Percentiles rank a stretch among this genome's conserved stretches.
phyloP scores from a whole-genome alignment of 2,888 invertebrate species.

The Oscheius sp. region DNA sequence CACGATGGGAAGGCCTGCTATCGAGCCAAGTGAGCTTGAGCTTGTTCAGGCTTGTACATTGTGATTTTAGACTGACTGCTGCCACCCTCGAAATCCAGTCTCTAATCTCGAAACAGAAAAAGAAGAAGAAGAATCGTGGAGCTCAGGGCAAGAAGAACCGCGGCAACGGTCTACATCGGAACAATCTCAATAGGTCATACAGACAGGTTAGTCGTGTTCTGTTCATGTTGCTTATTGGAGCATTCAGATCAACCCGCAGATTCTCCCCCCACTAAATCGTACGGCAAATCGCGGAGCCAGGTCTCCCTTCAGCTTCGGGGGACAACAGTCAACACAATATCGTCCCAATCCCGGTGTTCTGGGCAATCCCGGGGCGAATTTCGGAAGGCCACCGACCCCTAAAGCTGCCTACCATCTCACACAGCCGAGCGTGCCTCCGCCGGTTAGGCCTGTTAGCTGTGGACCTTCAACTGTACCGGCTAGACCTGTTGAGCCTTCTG shows the following conservation, averaged over 20 bases:
- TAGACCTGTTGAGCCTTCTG: neutral
- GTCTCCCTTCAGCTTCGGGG: too few relatives aligned
- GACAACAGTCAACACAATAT: too few relatives aligned
- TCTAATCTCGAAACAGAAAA: conserved; percentile 19
- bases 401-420: neutral
- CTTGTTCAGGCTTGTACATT: too few relatives aligned
- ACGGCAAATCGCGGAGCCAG: neutral
- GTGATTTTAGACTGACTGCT: conserved; percentile 3
- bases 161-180: too few relatives aligned
- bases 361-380: too few relatives aligned
- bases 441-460: neutral
- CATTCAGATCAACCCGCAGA: neutral
- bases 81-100: conserved; percentile 27
- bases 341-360: too few relatives aligned
- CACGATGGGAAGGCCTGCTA: conserved; percentile 24
- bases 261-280: neutral
- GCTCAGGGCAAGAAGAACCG: too few relatives aligned
- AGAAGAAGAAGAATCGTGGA: conserved; percentile 30
- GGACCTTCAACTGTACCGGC: neutral
- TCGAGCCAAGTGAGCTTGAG: conserved; percentile 15
- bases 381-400: neutral
- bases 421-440: neutral
- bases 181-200: too few relatives aligned
- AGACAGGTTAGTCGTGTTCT: neutral
- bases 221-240: neutral